Evolutionary conservation across 2,888 invertebrate genomes (phyloP), one percentile per base, ranked within the genome.

Genomic region (Tetanocera ferruginea): DNA sequence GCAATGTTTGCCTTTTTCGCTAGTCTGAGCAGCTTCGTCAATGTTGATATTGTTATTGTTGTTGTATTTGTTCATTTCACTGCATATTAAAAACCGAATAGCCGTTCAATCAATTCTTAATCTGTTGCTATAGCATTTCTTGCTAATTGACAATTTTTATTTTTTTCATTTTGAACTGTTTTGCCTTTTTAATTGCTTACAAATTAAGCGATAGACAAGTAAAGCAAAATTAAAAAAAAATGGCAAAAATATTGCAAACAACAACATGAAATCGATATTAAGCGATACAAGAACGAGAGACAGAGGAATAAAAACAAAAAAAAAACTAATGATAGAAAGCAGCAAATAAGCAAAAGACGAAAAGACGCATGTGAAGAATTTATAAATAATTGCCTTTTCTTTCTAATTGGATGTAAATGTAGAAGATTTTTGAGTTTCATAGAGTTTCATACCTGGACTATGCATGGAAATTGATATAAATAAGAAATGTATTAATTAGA

Each of bases 201-300:
- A 81, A 82, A 82, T 81, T 79, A 82, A 82, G 78, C 80, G 81
- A 78, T 80, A 78, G 81, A 79, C 81, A 25, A 11, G 55, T 37
- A 55, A 34, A 52, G 51, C 28, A 17, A 17, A 62, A 9, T 51
- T 64, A 55, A 23, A 62, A 19, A 43, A 4, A 60, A 8, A 49
- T 8, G 28, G 28, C 69, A 49, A 69, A 34, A 25, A 31, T 31
- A 14, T 34, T 64, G n/a, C 14, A 34, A 34, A 64, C n/a, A 64
- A 64, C 25, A 60, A 60, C 60, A 60, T 43, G 67, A 51, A 25
- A 49, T 49, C 17, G 52, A 43, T 25, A 49, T 70, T 51, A 25
- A 70, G 43, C 43, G 43, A 43, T 43, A 43, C 43, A 43, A 43
- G 43, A 43, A 11, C 4, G 25, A 70, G 25, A 25, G 17, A 49